A percentile compares a stretch with the other conserved stretches of the same genome.
These are phyloP conservation scores for Turritopsis dohrnii DNA, from an alignment of 30 jellyfish, hydroid and myxozoan species.

Conservation along the genomic window DNA sequence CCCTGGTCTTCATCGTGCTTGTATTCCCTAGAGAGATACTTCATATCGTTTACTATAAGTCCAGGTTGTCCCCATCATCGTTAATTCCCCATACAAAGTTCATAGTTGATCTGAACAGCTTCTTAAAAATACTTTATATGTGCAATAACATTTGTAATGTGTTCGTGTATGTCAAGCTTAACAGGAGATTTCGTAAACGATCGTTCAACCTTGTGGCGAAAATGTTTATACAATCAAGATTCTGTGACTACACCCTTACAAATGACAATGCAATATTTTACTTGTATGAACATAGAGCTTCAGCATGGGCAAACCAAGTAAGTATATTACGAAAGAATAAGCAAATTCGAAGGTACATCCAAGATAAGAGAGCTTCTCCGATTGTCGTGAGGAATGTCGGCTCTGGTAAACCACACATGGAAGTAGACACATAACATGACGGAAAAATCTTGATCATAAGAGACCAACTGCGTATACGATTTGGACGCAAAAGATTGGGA, in stretches of 20 bases:
- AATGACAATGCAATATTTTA: background rate
- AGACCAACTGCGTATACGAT: no score
- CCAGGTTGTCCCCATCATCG: slow-evolving; percentile 49
- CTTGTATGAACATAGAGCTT: background rate
- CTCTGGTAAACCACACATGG: no score
- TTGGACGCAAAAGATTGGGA: no score
- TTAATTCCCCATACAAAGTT: slow-evolving; percentile 8
- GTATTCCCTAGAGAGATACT: slow-evolving; percentile 58
- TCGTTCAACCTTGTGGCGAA: background rate
- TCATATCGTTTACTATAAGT: slow-evolving; percentile 33
- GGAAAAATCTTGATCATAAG: no score
- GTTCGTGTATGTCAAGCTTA: slow-evolving; percentile 56
- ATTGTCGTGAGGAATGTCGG: background rate
- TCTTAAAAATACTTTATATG: slow-evolving; percentile 50
- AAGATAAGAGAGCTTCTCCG: background rate
- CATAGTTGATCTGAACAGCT: slow-evolving; percentile 38
- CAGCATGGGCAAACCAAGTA: background rate
- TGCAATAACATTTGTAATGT: slow-evolving; percentile 58
- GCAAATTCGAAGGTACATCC: background rate
- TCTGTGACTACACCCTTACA: background rate
- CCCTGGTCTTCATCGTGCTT: slow-evolving; percentile 35
- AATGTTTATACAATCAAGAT: background rate
- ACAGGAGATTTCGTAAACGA: slow-evolving; percentile 20
- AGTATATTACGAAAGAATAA: background rate
- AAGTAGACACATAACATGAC: no score